These are phyloP conservation scores for Aleiodes sp. DNA, from an alignment of 1,140 invertebrate species.

Conservation along the genomic window DNA sequence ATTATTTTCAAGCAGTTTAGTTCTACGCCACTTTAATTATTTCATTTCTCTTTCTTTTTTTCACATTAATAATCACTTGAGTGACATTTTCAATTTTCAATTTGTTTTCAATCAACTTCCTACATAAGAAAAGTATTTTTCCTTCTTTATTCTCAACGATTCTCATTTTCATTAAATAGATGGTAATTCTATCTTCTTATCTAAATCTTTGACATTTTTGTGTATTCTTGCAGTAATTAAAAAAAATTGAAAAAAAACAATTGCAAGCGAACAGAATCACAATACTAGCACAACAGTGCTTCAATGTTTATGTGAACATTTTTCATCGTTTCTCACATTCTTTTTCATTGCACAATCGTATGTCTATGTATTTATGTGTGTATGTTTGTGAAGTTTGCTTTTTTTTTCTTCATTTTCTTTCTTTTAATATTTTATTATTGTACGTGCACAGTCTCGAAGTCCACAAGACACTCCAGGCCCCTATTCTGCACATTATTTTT, in stretches of 20 bases:
- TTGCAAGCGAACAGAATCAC: constrained; percentile 27
- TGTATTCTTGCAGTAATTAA: background rate
- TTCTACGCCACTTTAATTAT: too few relatives aligned
- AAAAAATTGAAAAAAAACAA: constrained; percentile 18
- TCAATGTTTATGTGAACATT: background rate
- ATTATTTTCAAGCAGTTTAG: too few relatives aligned
- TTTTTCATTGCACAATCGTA: too few relatives aligned
- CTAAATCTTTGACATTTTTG: background rate
- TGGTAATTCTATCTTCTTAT: background rate
- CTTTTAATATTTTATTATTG: constrained; percentile 27
- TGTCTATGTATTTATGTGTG: too few relatives aligned
- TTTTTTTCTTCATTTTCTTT: constrained; percentile 4
- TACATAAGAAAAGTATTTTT: constrained; percentile 11
- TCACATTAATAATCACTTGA: too few relatives aligned
- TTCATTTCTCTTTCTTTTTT: too few relatives aligned
- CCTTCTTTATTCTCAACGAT: background rate
- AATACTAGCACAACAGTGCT: constrained; percentile 5
- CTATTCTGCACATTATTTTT: background rate
- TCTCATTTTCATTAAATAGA: background rate
- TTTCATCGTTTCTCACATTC: background rate
- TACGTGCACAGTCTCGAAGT: constrained; percentile 32
- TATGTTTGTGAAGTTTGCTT: background rate
- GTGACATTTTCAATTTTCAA: background rate
- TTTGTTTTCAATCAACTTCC: background rate
- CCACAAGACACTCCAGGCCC: background rate